These are phyloP conservation scores for Ferrisia virgata DNA, from an alignment of 2,888 invertebrate genomes.

Conservation along the genomic window DNA sequence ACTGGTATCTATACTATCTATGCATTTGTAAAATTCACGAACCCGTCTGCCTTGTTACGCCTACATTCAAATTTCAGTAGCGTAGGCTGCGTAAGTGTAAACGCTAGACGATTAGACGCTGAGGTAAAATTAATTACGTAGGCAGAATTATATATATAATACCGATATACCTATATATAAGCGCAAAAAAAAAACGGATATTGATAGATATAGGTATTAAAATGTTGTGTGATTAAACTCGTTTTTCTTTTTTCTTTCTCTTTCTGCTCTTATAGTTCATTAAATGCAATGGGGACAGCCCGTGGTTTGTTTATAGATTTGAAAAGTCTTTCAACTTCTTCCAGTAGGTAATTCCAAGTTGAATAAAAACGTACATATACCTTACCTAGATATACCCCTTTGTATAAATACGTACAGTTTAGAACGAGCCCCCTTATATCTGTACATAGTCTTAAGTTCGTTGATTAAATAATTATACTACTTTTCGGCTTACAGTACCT, in stretches of 20 bases:
- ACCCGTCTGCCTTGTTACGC: constrained; percentile 44
- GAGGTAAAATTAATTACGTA: constrained; percentile 31
- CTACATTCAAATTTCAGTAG: constrained; percentile 45
- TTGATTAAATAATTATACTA: no score
- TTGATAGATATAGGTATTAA: no score
- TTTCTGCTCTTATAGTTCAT: no score
- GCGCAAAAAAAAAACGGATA: no score
- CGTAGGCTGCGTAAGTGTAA: constrained; percentile 41
- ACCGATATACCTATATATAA: not conserved
- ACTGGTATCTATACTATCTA: constrained; percentile 26
- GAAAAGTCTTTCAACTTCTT: not conserved
- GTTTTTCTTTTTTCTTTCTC: not conserved
- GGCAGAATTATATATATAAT: constrained; percentile 1
- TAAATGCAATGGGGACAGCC: not conserved
- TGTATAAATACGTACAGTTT: no score
- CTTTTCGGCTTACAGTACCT: no score
- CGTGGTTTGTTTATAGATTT: not conserved
- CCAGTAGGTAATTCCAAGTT: no score
- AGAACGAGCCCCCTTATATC: no score
- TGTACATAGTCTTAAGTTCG: no score
- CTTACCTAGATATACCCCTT: no score
- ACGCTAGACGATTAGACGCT: constrained; percentile 37
- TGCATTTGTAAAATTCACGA: constrained; percentile 43
- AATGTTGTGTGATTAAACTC: constrained; percentile 24
- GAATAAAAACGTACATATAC: not conserved